A percentile compares a stretch with the other conserved stretches of the same genome.
Conservation (phyloP, 2,113 vertebrate species). For the Passer domesticus region DNA sequence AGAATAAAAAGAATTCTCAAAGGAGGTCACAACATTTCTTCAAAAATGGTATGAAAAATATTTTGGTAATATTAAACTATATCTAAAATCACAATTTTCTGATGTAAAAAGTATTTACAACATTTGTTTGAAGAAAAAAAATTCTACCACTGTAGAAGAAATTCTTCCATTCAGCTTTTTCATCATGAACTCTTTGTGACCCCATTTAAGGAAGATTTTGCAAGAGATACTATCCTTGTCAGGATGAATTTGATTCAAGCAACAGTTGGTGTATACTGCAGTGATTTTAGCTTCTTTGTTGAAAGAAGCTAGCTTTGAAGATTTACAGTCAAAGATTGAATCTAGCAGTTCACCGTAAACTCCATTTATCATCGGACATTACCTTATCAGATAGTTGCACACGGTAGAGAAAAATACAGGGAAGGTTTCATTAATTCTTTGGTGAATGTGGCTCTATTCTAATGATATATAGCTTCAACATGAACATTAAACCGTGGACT, state of each 20-base stretch:
- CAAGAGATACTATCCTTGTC: slow-evolving; percentile 68
- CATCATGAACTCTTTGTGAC: slow-evolving; percentile 69
- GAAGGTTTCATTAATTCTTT: slow-evolving; percentile 80
- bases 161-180: slow-evolving; percentile 9
- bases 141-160: not conserved
- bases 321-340: slow-evolving; percentile 80
- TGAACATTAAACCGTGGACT: slow-evolving; percentile 53
- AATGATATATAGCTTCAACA: slow-evolving; percentile 60
- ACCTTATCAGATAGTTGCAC: slow-evolving; percentile 75
- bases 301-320: slow-evolving; percentile 73
- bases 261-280: slow-evolving; percentile 69
- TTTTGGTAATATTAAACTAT: slow-evolving; percentile 13
- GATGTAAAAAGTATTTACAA: not conserved
- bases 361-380: slow-evolving; percentile 83
- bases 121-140: not conserved
- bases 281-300: slow-evolving; percentile 65
- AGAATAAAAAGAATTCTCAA: not conserved
- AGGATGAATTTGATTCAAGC: slow-evolving; percentile 80
- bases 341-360: slow-evolving; percentile 79
- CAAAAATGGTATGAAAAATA: not conserved
- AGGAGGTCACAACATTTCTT: not conserved
- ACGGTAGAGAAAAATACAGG: slow-evolving; percentile 52
- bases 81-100: slow-evolving; percentile 28
- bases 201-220: slow-evolving; percentile 72
- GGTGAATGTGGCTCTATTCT: slow-evolving; percentile 65